Evolutionary conservation across 2,888 invertebrate genomes (phyloP).

Genomic region (Oligia latruncula): DNA sequence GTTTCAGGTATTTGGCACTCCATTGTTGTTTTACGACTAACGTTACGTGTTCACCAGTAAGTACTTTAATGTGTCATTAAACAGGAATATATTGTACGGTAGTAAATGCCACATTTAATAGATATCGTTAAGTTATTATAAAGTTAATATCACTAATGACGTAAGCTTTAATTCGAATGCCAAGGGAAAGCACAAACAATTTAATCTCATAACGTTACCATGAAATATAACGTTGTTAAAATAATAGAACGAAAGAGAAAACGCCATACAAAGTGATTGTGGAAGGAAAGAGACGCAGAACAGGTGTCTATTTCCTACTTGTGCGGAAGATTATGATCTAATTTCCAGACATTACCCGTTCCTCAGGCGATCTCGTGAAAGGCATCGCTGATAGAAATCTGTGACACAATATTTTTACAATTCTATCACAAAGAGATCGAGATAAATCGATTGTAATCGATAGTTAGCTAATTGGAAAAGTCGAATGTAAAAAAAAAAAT

Average conservation of each 20-base stretch:
- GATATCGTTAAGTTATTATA: conserved; percentile 18
- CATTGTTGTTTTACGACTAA: not conserved
- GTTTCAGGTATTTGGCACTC: conserved; percentile 52
- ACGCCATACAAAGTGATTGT: conserved; percentile 60
- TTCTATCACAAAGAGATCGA: conserved; percentile 42
- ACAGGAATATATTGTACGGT: not conserved
- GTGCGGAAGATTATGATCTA: conserved; percentile 81
- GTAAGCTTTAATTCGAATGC: conserved; percentile 48
- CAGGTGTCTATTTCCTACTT: conserved; percentile 74
- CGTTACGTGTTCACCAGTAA: conserved; percentile 16
- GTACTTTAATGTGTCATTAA: conserved; percentile 21
- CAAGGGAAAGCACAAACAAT: conserved; percentile 64
- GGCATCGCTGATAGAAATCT: conserved; percentile 67
- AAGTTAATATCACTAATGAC: conserved; percentile 39
- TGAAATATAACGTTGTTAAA: conserved; percentile 57
- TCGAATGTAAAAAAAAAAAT: conserved; percentile 5
- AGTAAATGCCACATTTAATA: conserved; percentile 8
- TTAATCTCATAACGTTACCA: conserved; percentile 48
- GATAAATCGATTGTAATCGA: conserved; percentile 13
- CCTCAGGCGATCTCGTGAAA: conserved; percentile 76
- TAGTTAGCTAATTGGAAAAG: conserved; percentile 24
- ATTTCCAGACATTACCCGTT: conserved; percentile 77
- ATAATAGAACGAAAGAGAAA: conserved; percentile 66
- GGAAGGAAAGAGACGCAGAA: conserved; percentile 69
- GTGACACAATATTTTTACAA: conserved; percentile 67